A percentile compares a stretch with the other conserved stretches of the same genome.
These are phyloP conservation scores for Platorchestia sp. DNA, from an alignment of 1,140 invertebrate genomes.

Conservation along the genomic window DNA sequence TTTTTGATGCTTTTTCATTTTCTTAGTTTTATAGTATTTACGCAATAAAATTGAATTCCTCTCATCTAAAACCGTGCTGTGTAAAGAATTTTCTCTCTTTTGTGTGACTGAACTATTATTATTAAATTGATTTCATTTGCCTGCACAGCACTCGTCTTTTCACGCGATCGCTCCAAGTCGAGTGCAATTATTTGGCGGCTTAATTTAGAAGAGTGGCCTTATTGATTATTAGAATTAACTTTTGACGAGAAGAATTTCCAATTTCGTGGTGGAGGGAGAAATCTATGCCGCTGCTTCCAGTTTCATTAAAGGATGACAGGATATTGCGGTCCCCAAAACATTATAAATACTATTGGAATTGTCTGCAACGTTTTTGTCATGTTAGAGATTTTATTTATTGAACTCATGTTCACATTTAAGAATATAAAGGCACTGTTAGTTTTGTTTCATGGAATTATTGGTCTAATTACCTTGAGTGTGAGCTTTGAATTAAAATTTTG, in stretches of 20 bases:
- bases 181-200: neutral
- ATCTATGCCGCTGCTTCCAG: neutral
- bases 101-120: neutral
- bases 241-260: neutral
- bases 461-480: neutral
- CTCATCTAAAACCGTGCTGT: too few relatives aligned
- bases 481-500: neutral
- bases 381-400: neutral
- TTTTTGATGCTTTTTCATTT: neutral
- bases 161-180: neutral
- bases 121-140: neutral
- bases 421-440: neutral
- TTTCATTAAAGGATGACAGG: neutral
- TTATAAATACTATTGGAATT: neutral
- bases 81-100: neutral
- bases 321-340: neutral
- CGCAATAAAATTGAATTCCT: neutral
- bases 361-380: neutral
- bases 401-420: neutral
- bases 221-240: slow-evolving; percentile 2
- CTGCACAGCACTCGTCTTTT: neutral
- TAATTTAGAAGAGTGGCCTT: neutral
- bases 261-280: neutral
- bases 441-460: neutral
- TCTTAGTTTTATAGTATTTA: too few relatives aligned